Percentiles rank a stretch among this genome's conserved stretches.
phyloP scores from a whole-genome alignment of 2,888 invertebrate genomes.

The Melolontha melolontha region DNA sequence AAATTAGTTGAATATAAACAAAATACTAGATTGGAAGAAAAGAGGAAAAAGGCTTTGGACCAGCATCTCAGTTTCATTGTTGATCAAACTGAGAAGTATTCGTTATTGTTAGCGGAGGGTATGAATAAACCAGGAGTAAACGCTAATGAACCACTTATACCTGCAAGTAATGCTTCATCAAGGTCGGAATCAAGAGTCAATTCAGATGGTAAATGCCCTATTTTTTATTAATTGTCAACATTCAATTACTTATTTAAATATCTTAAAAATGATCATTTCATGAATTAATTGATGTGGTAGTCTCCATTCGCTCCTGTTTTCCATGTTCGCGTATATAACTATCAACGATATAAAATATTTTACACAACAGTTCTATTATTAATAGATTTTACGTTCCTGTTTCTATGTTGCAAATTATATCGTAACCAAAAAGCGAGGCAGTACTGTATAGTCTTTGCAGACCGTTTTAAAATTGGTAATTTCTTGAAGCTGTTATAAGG shows the following conservation, averaged over 20 bases:
- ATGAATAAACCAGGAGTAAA: constrained; percentile 72
- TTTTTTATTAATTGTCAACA: not conserved
- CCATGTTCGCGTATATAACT: too few relatives aligned
- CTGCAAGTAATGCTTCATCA: constrained; percentile 67
- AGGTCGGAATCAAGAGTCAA: constrained; percentile 64
- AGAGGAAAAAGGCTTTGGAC: constrained; percentile 93
- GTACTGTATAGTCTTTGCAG: too few relatives aligned
- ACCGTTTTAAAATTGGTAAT: too few relatives aligned
- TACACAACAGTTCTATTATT: too few relatives aligned
- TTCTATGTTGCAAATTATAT: too few relatives aligned
- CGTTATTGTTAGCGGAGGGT: constrained; percentile 88
- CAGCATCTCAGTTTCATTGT: constrained; percentile 98
- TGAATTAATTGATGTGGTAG: too few relatives aligned
- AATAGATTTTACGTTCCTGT: too few relatives aligned
- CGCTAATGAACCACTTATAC: constrained; percentile 54
- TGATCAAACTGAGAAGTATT: constrained; percentile 98
- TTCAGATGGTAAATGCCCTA: constrained; percentile 68
- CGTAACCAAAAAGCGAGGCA: too few relatives aligned
- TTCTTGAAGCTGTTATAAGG: too few relatives aligned
- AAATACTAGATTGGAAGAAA: constrained; percentile 91
- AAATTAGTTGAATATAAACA: constrained; percentile 97
- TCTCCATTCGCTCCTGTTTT: too few relatives aligned
- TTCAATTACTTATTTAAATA: not conserved
- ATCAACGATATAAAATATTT: too few relatives aligned
- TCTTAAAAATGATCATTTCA: too few relatives aligned